phyloP scores from a whole-genome alignment of 2,888 invertebrate species.

The Stegana nigrithorax region DNA sequence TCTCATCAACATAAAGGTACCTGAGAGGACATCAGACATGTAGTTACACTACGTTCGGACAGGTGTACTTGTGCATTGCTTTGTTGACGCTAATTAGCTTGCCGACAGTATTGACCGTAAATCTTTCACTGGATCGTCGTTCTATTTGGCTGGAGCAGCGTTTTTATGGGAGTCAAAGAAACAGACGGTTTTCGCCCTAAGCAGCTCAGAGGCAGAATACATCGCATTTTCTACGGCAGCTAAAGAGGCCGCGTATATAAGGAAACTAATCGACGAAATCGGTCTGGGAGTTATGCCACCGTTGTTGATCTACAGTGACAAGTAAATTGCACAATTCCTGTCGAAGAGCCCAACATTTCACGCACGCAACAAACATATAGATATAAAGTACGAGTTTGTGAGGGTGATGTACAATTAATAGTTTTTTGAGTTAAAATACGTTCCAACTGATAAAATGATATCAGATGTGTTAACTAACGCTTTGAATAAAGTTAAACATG shows the following conservation, averaged over 20 bases:
- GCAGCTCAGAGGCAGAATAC: conserved; percentile 21
- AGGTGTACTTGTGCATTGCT: conserved; percentile 2
- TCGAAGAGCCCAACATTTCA: background rate
- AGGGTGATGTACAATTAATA: background rate
- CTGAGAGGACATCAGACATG: conserved; percentile 17
- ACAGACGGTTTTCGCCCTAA: conserved; percentile 2
- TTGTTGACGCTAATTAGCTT: conserved; percentile 34
- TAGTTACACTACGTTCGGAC: conserved; percentile 13
- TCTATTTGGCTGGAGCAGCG: background rate
- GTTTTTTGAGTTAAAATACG: background rate
- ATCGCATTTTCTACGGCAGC: conserved; percentile 25
- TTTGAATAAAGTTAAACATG: background rate
- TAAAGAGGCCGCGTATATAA: conserved; percentile 26
- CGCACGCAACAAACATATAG: background rate
- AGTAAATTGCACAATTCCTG: background rate
- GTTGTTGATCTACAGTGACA: background rate
- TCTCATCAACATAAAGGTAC: too few species aligned
- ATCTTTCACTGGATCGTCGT: background rate
- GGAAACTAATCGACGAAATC: background rate
- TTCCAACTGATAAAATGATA: background rate
- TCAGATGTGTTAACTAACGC: background rate
- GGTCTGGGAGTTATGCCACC: background rate
- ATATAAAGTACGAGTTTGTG: background rate
- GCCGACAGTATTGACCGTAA: conserved; percentile 1
- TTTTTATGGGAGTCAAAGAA: background rate